Evolutionary conservation across 2,113 vertebrate genomes (phyloP).

Genomic region (Siphamia tubifer): DNA sequence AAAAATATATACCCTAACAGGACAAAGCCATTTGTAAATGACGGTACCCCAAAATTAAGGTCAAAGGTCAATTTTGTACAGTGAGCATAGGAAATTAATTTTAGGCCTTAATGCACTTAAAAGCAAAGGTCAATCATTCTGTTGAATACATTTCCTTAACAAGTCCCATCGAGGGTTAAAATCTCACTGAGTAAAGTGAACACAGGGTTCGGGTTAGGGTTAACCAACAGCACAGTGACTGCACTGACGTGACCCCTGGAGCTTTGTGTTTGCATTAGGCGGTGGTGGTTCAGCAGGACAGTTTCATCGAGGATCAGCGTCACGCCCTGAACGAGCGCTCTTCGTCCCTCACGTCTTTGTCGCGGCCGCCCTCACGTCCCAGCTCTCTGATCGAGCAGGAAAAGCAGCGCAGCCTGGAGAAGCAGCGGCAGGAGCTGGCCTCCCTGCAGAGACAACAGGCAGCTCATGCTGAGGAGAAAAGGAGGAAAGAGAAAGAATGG

Average conservation of each 20-base stretch:
- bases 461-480: conserved; percentile 87
- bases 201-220: too few relatives aligned
- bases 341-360: conserved; percentile 54
- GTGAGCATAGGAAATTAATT: too few relatives aligned
- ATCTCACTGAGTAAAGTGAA: too few relatives aligned
- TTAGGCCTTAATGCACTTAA: too few relatives aligned
- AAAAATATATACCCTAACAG: too few relatives aligned
- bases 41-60: too few relatives aligned
- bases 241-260: neutral
- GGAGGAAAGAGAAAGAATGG: conserved; percentile 85
- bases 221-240: neutral
- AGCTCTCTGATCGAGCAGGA: conserved; percentile 93
- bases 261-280: conserved; percentile 72
- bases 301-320: conserved; percentile 94
- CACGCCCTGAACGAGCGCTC: conserved; percentile 84
- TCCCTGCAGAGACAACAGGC: conserved; percentile 89
- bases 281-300: conserved; percentile 94
- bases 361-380: conserved; percentile 80
- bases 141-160: too few relatives aligned
- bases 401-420: conserved; percentile 96
- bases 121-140: too few relatives aligned
- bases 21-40: too few relatives aligned
- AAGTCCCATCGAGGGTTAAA: too few relatives aligned
- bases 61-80: too few relatives aligned
- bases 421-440: conserved; percentile 93